These are phyloP conservation scores for Okamejei kenojei DNA, from an alignment of 2,797 vertebrate genomes.

Conservation along the genomic window DNA sequence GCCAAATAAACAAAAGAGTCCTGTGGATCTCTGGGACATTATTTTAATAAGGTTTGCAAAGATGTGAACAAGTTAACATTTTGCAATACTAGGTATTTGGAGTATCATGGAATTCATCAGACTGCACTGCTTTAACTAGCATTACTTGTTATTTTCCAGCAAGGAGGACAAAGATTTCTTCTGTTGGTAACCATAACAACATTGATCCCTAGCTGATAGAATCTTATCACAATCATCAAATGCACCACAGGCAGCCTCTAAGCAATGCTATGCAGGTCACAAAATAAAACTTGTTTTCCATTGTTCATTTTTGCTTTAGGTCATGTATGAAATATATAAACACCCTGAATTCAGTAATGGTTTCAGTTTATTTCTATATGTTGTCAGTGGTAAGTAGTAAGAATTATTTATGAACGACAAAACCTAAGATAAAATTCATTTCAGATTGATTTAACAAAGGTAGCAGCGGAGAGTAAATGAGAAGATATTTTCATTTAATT, in stretches of 20 bases:
- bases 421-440: background rate
- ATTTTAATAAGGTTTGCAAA: background rate
- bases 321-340: background rate
- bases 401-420: background rate
- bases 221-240: slow-evolving; percentile 32
- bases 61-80: too few species aligned
- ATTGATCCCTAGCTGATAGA: slow-evolving; percentile 8
- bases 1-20: background rate
- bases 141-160: background rate
- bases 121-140: background rate
- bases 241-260: background rate
- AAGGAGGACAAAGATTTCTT: slow-evolving; percentile 22
- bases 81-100: background rate
- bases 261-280: background rate
- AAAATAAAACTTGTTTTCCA: background rate
- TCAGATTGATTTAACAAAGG: background rate
- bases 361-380: background rate
- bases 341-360: background rate
- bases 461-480: background rate
- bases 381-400: background rate
- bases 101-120: background rate
- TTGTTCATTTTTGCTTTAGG: background rate
- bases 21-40: background rate
- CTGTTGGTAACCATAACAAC: slow-evolving; percentile 26
- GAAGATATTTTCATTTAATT: background rate